phyloP scores from a whole-genome alignment of 2,888 invertebrate species.

The Dendrolimus pini region DNA sequence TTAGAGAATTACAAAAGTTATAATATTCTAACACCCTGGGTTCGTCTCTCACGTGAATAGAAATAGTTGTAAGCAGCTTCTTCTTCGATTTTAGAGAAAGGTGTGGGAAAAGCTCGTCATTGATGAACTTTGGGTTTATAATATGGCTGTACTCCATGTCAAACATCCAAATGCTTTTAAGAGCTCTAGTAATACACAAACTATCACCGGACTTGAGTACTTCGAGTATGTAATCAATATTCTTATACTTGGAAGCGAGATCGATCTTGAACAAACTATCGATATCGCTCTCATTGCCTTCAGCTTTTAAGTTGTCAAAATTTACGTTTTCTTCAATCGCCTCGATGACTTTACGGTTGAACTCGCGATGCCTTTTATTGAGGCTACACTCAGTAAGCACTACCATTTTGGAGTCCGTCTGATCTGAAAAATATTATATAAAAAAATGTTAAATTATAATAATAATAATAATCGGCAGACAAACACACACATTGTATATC shows the following conservation, averaged over 20 bases:
- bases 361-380: slow-evolving; percentile 29
- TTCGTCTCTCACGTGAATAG: slow-evolving; percentile 28
- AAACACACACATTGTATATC: too few relatives aligned
- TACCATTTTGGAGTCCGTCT: slow-evolving; percentile 22
- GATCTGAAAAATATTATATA: too few relatives aligned
- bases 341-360: slow-evolving; percentile 32
- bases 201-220: slow-evolving; percentile 42
- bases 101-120: slow-evolving; percentile 38
- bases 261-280: slow-evolving; percentile 51
- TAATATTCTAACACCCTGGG: slow-evolving; percentile 31
- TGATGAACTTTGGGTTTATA: slow-evolving; percentile 37
- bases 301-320: slow-evolving; percentile 27
- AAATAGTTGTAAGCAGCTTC: too few relatives aligned
- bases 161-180: slow-evolving; percentile 45
- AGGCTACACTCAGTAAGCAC: slow-evolving; percentile 27
- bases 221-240: slow-evolving; percentile 41
- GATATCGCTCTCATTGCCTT: slow-evolving; percentile 30
- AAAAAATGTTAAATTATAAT: too few relatives aligned
- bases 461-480: too few relatives aligned
- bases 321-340: slow-evolving; percentile 16
- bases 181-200: slow-evolving; percentile 38
- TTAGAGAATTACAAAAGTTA: slow-evolving; percentile 14
- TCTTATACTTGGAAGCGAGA: slow-evolving; percentile 40
- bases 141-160: slow-evolving; percentile 27
- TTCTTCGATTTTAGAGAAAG: slow-evolving; percentile 55